Conservation (phyloP, 2,888 invertebrate species). For the Eledona agricola region DNA sequence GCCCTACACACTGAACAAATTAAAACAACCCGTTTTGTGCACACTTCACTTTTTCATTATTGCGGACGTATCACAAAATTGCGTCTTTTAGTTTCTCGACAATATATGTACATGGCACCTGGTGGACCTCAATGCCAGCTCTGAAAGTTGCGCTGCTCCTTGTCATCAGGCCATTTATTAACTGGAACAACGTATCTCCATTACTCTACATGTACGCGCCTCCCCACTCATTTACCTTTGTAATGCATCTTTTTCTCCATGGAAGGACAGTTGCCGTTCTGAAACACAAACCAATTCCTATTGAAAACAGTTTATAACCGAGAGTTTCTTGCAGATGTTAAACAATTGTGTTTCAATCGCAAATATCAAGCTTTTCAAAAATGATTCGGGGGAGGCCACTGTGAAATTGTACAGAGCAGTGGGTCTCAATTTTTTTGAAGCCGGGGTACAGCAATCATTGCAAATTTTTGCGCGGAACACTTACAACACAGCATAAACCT, state of each 20-base stretch:
- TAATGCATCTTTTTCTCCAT: slow-evolving; percentile 92
- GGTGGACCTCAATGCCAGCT: slow-evolving; percentile 48
- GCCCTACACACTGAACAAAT: slow-evolving; percentile 21
- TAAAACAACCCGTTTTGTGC: slow-evolving; percentile 12
- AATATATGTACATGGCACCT: slow-evolving; percentile 13
- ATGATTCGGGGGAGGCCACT: no score
- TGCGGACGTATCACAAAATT: slow-evolving; percentile 59
- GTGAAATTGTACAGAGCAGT: no score
- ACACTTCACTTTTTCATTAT: slow-evolving; percentile 59
- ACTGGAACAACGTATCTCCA: slow-evolving; percentile 60
- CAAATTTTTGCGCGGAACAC: no score
- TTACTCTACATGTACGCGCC: slow-evolving; percentile 48
- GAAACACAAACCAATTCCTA: slow-evolving; percentile 46
- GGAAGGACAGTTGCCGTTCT: slow-evolving; percentile 81
- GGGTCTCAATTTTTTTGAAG: no score
- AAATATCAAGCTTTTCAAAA: no score
- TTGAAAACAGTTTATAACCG: no score
- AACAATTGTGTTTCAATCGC: no score
- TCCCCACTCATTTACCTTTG: slow-evolving; percentile 69
- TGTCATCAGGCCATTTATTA: slow-evolving; percentile 62
- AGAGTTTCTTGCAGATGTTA: no score
- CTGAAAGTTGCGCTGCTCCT: slow-evolving; percentile 55
- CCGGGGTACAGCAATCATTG: no score
- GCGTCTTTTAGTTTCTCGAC: slow-evolving; percentile 40
- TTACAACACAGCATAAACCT: no score